phyloP scores from a whole-genome alignment of 2,113 vertebrate species.

The Pteronura brasiliensis region DNA sequence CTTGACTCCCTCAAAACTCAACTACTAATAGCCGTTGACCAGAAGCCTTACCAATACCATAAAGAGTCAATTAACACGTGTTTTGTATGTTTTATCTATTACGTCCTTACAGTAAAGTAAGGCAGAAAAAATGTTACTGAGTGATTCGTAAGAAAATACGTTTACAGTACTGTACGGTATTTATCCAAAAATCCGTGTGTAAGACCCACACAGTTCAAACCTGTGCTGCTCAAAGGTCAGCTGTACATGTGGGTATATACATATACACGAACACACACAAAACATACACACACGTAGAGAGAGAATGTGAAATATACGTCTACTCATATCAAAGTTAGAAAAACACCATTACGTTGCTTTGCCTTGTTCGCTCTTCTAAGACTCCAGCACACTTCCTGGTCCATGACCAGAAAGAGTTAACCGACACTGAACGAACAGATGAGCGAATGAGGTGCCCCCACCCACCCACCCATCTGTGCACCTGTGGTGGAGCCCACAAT shows the following conservation, averaged over 20 bases:
- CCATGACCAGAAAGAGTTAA: background rate
- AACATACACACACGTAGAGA: background rate
- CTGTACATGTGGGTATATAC: background rate
- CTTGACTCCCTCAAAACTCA: background rate
- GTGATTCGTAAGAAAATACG: background rate
- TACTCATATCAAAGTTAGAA: background rate
- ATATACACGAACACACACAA: background rate
- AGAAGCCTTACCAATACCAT: background rate
- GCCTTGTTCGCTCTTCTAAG: background rate
- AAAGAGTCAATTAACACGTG: background rate
- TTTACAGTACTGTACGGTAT: background rate
- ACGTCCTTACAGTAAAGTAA: background rate
- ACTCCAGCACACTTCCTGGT: background rate
- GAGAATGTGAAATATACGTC: background rate
- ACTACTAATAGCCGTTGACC: background rate
- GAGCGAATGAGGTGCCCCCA: background rate
- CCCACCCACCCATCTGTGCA: background rate
- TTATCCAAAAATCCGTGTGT: background rate
- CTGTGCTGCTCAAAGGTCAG: background rate
- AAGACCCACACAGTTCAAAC: background rate
- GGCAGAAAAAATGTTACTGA: background rate
- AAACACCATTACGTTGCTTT: background rate
- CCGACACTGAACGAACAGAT: background rate
- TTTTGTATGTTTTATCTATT: background rate
- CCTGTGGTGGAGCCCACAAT: constrained; percentile 97